Evolutionary conservation across 2,888 invertebrate species (phyloP).

Genomic region (Lepidocyrtinus sp.): DNA sequence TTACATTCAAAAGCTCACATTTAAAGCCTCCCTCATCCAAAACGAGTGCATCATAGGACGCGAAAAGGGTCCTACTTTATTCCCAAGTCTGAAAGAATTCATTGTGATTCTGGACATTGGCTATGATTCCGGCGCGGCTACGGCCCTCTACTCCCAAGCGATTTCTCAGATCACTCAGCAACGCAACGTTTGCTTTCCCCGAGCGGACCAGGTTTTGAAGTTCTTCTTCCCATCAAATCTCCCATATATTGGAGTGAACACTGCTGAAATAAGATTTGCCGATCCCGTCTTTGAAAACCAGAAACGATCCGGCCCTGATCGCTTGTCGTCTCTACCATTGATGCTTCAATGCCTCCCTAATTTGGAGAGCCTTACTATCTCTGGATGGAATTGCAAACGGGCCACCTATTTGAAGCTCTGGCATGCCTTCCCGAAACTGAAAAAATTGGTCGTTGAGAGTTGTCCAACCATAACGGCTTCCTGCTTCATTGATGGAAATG

Average conservation of each 20-base stretch:
- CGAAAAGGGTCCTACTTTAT: conserved; percentile 29
- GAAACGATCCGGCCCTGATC: neutral
- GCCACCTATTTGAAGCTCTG: conserved; percentile 26
- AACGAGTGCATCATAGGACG: conserved; percentile 50
- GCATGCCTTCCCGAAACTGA: conserved; percentile 21
- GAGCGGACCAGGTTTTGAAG: conserved; percentile 43
- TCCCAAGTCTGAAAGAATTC: conserved; percentile 44
- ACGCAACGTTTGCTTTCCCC: conserved; percentile 36
- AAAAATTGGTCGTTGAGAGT: conserved; percentile 20
- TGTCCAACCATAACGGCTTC: conserved; percentile 18
- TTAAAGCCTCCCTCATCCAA: conserved; percentile 46
- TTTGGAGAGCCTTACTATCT: neutral
- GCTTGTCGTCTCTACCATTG: conserved; percentile 12
- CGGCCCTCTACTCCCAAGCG: conserved; percentile 24
- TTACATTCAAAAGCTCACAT: conserved; percentile 13
- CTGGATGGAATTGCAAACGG: conserved; percentile 29
- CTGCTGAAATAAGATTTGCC: conserved; percentile 6
- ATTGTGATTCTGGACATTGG: conserved; percentile 37
- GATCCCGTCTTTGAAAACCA: conserved; percentile 34
- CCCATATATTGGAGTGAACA: conserved; percentile 8
- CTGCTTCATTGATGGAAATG: conserved; percentile 39
- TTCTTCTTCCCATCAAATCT: conserved; percentile 39
- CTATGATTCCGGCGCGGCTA: conserved; percentile 10
- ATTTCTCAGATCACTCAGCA: too few species aligned
- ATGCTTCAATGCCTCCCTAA: conserved; percentile 18